Base-by-base conservation (phyloP, 1,140 invertebrate species). In the Hormaphis cornu region DNA sequence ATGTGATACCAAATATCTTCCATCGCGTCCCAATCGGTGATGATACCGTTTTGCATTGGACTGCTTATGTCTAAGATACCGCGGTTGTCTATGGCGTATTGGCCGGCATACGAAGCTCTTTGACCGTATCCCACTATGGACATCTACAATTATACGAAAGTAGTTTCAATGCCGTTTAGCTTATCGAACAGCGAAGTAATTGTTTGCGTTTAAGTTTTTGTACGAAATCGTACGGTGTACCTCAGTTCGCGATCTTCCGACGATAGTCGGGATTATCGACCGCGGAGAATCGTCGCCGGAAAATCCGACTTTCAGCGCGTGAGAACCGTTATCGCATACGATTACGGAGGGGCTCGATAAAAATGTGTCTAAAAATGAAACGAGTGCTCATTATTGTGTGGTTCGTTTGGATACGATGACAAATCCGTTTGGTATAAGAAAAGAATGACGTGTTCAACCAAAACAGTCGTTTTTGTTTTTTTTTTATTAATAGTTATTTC, bases 1-100 rank as follows among this genome's bases (percentile, higher is more conserved):
- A 90, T 91, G 80, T 94, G 90, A 80, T 94, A 91, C 92, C 91
- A 95, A 81, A 96, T 90, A 79, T 95, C 95, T 82, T 96, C 93
- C 93, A 96, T 96, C 79, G 95, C 92, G 76, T 95, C 92, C 92
- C 92, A 95, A 85, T 95, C 95, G 79, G 91, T 94, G 77, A 95
- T 89, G 80, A 94, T 93, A 75, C 91, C 92, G 83, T 95, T 91
- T 79, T 94, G 90, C 81, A 95, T 91, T 72, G 92, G 93, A 82
- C 93, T 93, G 80, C 91, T 92, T 73, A 95, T 80, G 73, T 89
- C 92, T 74, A 93, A 85, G 81, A 93, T 20, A 7, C 46, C 46
- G 7, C 50, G 26, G 26, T 53, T 53, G 4, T 53, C 24, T 14
- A 12, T 14, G 26, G 12, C 50, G 12, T 3, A 2, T 12, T 53